Evolutionary conservation across 2,113 vertebrate genomes (phyloP).

Genomic region (Tetrao urogallus): DNA sequence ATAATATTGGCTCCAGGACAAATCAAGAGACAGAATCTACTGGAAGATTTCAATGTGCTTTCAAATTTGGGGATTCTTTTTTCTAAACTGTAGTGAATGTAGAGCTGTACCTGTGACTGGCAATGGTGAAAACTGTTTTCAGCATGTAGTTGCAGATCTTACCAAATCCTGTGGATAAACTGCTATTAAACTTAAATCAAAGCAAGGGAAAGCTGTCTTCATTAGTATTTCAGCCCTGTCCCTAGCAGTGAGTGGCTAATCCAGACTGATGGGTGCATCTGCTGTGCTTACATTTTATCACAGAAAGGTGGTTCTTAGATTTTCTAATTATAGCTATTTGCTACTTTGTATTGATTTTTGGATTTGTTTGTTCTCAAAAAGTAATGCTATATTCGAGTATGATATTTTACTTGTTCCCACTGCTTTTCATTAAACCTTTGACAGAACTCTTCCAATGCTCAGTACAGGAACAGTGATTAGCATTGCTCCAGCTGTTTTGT

Average conservation of each 20-base stretch:
- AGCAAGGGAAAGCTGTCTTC: neutral
- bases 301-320: neutral
- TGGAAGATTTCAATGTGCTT: neutral
- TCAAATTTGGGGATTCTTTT: neutral
- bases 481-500: neutral
- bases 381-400: neutral
- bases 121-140: neutral
- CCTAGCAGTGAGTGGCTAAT: neutral
- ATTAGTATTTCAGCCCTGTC: neutral
- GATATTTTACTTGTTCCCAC: neutral
- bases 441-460: neutral
- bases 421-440: constrained; percentile 1
- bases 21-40: neutral
- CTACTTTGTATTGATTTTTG: neutral
- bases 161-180: neutral
- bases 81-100: neutral
- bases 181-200: neutral
- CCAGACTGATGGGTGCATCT: neutral
- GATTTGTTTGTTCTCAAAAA: neutral
- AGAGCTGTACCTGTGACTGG: neutral
- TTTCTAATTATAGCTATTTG: neutral
- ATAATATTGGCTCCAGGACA: neutral
- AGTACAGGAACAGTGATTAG: neutral
- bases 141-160: neutral
- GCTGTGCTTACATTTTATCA: neutral